Evolutionary conservation across 2,797 vertebrate genomes (phyloP), one percentile per base, ranked within the genome.

Genomic region (Muscicapa striata): DNA sequence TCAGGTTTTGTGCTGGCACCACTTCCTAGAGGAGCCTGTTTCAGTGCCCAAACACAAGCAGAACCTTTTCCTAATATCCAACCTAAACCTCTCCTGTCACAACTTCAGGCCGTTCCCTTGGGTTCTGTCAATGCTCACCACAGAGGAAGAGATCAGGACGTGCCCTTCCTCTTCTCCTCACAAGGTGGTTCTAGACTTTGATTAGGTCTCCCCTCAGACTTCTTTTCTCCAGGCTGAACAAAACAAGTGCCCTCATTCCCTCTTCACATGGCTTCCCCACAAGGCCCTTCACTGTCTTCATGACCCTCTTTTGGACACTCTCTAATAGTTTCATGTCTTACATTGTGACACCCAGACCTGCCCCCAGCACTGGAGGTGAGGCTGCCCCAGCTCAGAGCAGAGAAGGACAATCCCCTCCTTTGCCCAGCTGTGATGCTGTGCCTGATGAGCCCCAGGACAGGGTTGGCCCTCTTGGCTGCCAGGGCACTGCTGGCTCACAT

Each of bases 361-460:
- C 4, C 1, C 13, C 5, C 29, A 11, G 29, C 3, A 8, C 40
- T 54, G 0, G 1, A 34, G 29, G 5, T 61, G 55, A 68, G 40
- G n/a, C 55, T 2, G 2, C 9, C 13, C n/a, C 46, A 59, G 27
- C 0, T 0, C 38, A 68, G 34, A 30, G 23, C 29, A 63, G 45
- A 51, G 10, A 0, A 0, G 32, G 45, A 51, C 54, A 67, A 67
- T 59, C 12, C 38, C 38, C 27, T 68, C 19, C 29, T 13, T 38
- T 45, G 18, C 8, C 27, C 0, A 0, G 21, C 17, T 51, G 36
- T 0, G 0, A 10, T n/a, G 29, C 54, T 76, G 62, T 0, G 0
- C 29, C 38, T 68, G 54, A 15, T 68, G 40, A 1, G 0, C 51
- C 62, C 22, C 45, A 59, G 62, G 27, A 45, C 27, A 29, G 0